A percentile compares a stretch with the other conserved stretches of the same genome.
Conservation (phyloP, 2,113 vertebrate genomes). For the Pipa parva region DNA sequence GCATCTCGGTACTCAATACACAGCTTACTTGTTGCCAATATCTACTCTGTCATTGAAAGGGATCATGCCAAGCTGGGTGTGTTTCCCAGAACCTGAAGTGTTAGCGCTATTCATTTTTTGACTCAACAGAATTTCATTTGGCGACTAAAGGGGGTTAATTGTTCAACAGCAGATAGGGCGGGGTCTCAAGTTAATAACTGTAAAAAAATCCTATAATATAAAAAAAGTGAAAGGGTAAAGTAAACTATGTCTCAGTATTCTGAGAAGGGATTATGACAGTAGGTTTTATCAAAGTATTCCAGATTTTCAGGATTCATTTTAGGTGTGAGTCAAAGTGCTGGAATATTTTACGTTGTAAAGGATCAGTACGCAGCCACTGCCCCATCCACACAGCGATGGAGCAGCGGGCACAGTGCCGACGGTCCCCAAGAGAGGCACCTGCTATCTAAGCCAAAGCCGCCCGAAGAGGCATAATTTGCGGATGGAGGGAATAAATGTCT, state of each 20-base stretch:
- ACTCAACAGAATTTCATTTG: neutral
- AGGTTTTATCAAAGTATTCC: slow-evolving; percentile 36
- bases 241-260: slow-evolving; percentile 17
- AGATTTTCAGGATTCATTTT: slow-evolving; percentile 1
- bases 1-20: slow-evolving; percentile 62
- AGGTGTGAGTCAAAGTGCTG: slow-evolving; percentile 87
- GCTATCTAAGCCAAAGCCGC: slow-evolving; percentile 36
- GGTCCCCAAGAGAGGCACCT: slow-evolving; percentile 38
- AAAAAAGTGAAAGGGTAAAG: neutral
- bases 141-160: slow-evolving; percentile 13
- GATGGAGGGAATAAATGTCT: neutral
- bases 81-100: slow-evolving; percentile 17
- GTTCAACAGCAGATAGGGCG: slow-evolving; percentile 28
- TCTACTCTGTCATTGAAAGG: neutral
- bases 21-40: slow-evolving; percentile 1
- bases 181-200: slow-evolving; percentile 18
- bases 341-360: slow-evolving; percentile 75
- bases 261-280: slow-evolving; percentile 60
- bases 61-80: neutral
- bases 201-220: neutral
- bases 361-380: slow-evolving; percentile 81
- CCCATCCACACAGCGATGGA: slow-evolving; percentile 45
- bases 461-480: neutral
- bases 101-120: slow-evolving; percentile 2
- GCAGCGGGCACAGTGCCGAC: slow-evolving; percentile 37